phyloP scores from a whole-genome alignment of 2,113 vertebrate genomes.

The Mormoops blainvillei region DNA sequence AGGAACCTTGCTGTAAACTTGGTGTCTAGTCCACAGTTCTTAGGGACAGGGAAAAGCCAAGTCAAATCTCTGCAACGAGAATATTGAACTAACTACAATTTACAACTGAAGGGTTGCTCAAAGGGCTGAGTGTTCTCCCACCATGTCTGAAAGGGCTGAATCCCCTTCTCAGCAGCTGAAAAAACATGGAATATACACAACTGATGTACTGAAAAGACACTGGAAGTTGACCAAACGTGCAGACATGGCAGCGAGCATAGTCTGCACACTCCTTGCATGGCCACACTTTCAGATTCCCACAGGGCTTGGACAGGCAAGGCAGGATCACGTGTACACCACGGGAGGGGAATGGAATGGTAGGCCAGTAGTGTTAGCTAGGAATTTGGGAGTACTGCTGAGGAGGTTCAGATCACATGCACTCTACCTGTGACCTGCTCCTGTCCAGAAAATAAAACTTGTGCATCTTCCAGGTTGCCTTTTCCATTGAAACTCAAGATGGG shows the following conservation, averaged over 20 bases:
- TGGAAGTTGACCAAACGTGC: background rate
- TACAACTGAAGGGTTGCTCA: background rate
- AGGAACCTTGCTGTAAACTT: slow-evolving; percentile 35
- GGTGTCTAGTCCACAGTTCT: slow-evolving; percentile 27
- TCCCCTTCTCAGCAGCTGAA: background rate
- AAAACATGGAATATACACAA: background rate
- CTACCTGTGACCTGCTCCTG: background rate
- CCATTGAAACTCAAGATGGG: background rate
- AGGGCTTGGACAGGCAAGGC: background rate
- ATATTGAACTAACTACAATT: background rate
- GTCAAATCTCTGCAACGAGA: background rate
- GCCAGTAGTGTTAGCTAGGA: background rate
- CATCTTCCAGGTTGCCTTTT: background rate
- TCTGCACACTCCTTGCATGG: background rate
- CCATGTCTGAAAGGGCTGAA: background rate
- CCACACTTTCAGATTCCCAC: background rate
- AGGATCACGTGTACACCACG: background rate
- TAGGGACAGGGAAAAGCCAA: background rate
- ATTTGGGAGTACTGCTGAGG: background rate
- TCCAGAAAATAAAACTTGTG: background rate
- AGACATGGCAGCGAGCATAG: background rate
- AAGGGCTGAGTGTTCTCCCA: background rate
- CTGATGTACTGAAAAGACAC: background rate
- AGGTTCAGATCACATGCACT: background rate
- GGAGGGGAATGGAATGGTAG: background rate